Base-by-base conservation (phyloP, 2,113 vertebrate genomes). In the Callospermophilus lateralis region DNA sequence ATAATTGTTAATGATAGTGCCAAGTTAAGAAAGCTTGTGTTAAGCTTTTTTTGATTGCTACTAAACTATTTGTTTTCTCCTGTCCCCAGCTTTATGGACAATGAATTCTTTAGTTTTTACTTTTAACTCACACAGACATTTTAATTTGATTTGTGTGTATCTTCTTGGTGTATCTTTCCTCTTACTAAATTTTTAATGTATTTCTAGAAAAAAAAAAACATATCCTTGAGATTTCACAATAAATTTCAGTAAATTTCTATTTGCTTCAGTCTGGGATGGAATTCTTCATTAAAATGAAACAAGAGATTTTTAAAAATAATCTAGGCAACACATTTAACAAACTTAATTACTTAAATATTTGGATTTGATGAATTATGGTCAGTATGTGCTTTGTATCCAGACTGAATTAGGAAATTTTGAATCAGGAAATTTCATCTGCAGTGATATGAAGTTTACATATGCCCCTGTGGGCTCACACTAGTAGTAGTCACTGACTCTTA, bases 401-500 rank as follows among this genome's bases (percentile, higher is more conserved):
- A 12, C 34, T 48, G 2, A 11, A 72, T 67, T 3, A 63, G 55
- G 17, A 48, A 28, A 34, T 83, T 34, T 28, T 32, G 48, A 42
- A 77, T 1, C 3, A 58, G 11, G 10, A 4, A 45, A 9, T 20
- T 61, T 30, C 63, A 30, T 37, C 70, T 76, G 6, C 70, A 80
- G 8, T 87, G 61, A 37, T 2, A 39, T 4, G 37, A 78, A 10
- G 5, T 63, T 65, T 90, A 37, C 24, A 90, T 16, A 17, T 42
- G 15, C 13, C 1, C 17, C 1, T 74, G 9, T 74, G 45, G 34
- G 2, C n/a, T 81, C 48, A 48, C 0, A 0, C 1, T 53, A 53
- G 51, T 53, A 51, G 45, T 39, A 26, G 11, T 24, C 16, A 16
- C 39, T 16, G 32, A 37, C 19, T 90, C 9, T 9, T 37, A 70